Evolutionary conservation across 2,888 invertebrate genomes (phyloP), one percentile per base, ranked within the genome.

Genomic region (Lasioglossum pauxillum): DNA sequence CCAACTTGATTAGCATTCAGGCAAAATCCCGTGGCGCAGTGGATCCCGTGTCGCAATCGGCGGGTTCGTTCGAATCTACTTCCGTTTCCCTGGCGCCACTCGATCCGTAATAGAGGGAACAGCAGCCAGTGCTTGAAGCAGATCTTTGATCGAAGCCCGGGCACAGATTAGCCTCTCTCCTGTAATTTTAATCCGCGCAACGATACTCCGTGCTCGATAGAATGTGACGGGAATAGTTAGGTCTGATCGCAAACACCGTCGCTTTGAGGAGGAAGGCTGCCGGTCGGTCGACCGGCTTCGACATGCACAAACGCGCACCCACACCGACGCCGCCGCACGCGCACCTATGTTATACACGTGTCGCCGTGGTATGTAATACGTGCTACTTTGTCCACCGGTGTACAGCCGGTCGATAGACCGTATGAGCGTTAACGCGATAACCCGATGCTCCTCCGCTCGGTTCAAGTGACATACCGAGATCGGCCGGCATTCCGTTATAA

Each of bases 341-440:
- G 78, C 79, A 73, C 75, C 78, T 57, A 75, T 81, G 86, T 86
- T 80, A 85, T 88, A 87, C 90, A 88, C 85, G 90, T 88, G 84
- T 90, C 86, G 74, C 75, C 76, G 78, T 81, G 87, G 87, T 89
- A 88, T 84, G 84, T 88, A 90, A 86, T 84, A 90, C 83, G 84
- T 84, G 90, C 86, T 90, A 90, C 90, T 90, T 90, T 90, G 88
- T 84, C 88, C 81, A 86, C 72, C 80, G 78, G 71, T 72, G 82
- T 72, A 86, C 81, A 75, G 53, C 85, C 88, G 90, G 89, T 90
- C 90, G 90, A 90, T 90, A 90, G 83, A 78, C 72, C 90, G 90
- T 86, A 87, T 85, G 83, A 86, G 90, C 91, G 91, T 91, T 91
- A 91, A 91, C 91, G 90, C 89, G 91, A 91, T 91, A 91, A 91